phyloP scores from a whole-genome alignment of 2,797 vertebrate species.

The Pseudocheirus occidentalis region DNA sequence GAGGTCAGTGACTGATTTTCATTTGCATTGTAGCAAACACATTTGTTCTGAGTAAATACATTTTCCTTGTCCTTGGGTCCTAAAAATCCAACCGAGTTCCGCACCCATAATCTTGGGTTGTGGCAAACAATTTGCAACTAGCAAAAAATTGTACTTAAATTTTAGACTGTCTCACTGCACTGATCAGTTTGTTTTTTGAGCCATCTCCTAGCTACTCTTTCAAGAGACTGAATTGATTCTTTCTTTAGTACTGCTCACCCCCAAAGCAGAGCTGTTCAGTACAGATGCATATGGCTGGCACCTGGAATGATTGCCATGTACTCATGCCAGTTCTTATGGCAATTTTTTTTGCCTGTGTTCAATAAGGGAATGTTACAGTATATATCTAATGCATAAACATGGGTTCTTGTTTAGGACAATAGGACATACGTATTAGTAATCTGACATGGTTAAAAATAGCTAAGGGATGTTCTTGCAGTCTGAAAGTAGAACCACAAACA shows the following conservation, averaged over 20 bases:
- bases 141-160: conserved; percentile 41
- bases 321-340: conserved; percentile 38
- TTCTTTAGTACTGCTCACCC: conserved; percentile 73
- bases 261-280: conserved; percentile 76
- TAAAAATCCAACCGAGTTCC: background rate
- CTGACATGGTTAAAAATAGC: conserved; percentile 23
- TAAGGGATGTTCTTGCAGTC: conserved; percentile 17
- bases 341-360: background rate
- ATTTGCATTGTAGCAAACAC: conserved; percentile 39
- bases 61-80: conserved; percentile 34
- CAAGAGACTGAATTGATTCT: conserved; percentile 70
- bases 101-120: conserved; percentile 24
- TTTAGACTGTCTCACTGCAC: conserved; percentile 66
- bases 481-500: background rate
- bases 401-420: conserved; percentile 8
- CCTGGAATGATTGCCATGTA: conserved; percentile 63
- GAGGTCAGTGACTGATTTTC: conserved; percentile 60
- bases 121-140: conserved; percentile 39
- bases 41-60: conserved; percentile 38
- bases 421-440: background rate
- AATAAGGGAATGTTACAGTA: conserved; percentile 42
- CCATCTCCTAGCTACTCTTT: conserved; percentile 70
- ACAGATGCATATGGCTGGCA: conserved; percentile 73
- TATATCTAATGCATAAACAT: conserved; percentile 4
- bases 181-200: conserved; percentile 68